Evolutionary conservation across 2,113 vertebrate species (phyloP).

Genomic region (Paradisaea rubra): DNA sequence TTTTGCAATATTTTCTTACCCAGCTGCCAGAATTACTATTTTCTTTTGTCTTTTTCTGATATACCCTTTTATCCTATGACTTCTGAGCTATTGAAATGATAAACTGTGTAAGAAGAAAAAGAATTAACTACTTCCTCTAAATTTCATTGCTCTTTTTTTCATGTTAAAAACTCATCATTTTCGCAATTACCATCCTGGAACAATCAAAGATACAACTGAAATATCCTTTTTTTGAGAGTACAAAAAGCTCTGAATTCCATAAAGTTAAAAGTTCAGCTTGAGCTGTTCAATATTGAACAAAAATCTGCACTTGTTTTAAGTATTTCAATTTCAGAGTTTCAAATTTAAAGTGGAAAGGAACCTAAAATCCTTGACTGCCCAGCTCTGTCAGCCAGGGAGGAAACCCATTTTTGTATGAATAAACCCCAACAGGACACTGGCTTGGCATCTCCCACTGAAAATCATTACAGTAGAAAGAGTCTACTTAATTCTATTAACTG

Average conservation of each 20-base stretch:
- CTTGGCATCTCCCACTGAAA: not conserved
- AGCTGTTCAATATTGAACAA: not conserved
- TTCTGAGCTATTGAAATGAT: not conserved
- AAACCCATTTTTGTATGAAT: not conserved
- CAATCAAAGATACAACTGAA: not conserved
- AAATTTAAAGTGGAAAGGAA: not conserved
- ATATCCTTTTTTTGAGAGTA: not conserved
- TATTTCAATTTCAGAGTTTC: not conserved
- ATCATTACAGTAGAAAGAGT: not conserved
- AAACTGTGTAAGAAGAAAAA: not conserved
- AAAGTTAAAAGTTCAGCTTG: not conserved
- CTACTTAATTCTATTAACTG: not conserved
- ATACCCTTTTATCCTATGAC: not conserved
- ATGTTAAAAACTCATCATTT: not conserved
- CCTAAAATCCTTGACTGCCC: not conserved
- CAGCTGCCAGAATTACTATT: not conserved
- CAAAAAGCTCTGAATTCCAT: not conserved
- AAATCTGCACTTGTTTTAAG: not conserved
- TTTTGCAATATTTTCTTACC: not conserved
- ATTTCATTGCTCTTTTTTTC: not conserved
- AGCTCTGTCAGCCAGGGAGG: not conserved
- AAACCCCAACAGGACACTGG: not conserved
- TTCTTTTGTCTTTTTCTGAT: not conserved
- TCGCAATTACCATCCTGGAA: not conserved
- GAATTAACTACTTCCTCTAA: not conserved